Percentiles rank a stretch among this genome's conserved stretches.
Evolutionary conservation across 1,140 invertebrate genomes (phyloP).

Genomic region (Ceratitis capitata): DNA sequence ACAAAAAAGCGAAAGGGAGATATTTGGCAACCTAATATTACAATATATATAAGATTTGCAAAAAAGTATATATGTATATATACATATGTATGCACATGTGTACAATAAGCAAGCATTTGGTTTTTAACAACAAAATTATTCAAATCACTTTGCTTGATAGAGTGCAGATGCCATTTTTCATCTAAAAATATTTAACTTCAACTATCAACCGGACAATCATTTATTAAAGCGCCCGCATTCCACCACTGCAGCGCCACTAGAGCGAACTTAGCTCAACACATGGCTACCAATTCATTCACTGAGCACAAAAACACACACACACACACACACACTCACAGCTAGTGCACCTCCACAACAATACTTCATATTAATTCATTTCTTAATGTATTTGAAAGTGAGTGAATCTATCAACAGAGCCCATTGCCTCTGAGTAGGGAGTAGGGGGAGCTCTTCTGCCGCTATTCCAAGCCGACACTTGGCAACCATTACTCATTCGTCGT

Average conservation of each 20-base stretch:
- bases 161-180: no score
- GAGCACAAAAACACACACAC: no score
- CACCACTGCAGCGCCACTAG: no score
- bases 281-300: background rate
- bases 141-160: no score
- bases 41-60: no score
- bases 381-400: conserved; percentile 21
- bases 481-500: background rate
- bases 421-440: background rate
- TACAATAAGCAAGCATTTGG: no score
- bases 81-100: no score
- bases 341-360: background rate
- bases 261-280: background rate
- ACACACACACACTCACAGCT: no score
- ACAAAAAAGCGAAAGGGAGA: no score
- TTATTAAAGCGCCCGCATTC: background rate
- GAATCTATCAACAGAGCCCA: conserved; percentile 9
- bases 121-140: no score
- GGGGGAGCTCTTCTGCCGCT: background rate
- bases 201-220: background rate
- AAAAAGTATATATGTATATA: no score
- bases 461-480: background rate
- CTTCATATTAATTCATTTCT: background rate
- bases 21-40: no score
- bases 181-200: background rate